Evolutionary conservation across 2,888 invertebrate species (phyloP).

Genomic region (Leucophenga montana): DNA sequence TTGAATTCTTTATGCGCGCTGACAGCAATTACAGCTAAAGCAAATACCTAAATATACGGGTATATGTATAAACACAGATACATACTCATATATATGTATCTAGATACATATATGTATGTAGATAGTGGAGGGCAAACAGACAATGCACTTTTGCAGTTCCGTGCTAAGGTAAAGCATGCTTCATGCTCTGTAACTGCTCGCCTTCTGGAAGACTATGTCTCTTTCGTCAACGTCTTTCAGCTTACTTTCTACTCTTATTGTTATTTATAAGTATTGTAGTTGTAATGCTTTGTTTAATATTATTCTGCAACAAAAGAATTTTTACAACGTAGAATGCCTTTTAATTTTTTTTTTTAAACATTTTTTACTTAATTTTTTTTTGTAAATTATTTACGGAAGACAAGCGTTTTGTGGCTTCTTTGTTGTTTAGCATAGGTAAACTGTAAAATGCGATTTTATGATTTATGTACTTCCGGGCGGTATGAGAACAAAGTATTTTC

Average conservation of each 20-base stretch:
- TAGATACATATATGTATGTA: no score
- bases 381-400: constrained; percentile 21
- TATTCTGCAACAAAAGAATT: neutral
- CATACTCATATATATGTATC: no score
- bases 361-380: neutral
- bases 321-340: neutral
- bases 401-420: constrained; percentile 23
- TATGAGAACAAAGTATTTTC: no score
- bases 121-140: neutral
- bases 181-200: neutral
- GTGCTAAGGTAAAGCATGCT: neutral
- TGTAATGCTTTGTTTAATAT: constrained; percentile 15
- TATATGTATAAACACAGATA: no score
- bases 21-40: constrained; percentile 18
- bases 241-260: neutral
- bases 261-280: neutral
- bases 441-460: no score
- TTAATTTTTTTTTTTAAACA: neutral
- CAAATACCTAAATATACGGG: neutral
- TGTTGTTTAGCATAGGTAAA: neutral
- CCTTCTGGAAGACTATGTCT: no score
- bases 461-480: no score
- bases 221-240: no score
- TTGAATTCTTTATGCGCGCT: constrained; percentile 2
- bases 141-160: constrained; percentile 27